Base-by-base conservation (phyloP, 2,797 vertebrate species). In the Mycteria americana region DNA sequence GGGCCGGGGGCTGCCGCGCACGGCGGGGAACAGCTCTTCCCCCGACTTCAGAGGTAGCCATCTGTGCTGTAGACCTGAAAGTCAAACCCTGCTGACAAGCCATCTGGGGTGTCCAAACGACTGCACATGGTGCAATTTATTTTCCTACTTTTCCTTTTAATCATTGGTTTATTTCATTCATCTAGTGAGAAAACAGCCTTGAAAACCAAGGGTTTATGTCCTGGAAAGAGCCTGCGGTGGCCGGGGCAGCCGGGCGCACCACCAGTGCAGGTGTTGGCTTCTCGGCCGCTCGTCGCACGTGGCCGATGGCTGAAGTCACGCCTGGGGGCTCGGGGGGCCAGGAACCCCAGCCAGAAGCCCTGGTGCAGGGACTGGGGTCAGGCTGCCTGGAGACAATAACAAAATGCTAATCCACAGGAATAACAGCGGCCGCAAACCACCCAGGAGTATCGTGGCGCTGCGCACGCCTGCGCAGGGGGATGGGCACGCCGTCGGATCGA, bases 131-230 rank as follows among this genome's bases (percentile, higher is more conserved):
- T 87, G 83, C 92, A 90, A 94, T 97, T 95, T 94, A 96, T 97
- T 96, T 97, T 95, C 93, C 88, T 95, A 72, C 90, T 85, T 97
- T 95, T 95, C 80, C 93, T 92, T 95, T 95, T 96, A 97, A 97
- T 97, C 92, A 92, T 22, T 85, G 90, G 88, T 93, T 92, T 97
- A 93, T 92, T 95, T 96, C 92, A 89, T 95, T 95, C 81, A 73
- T 93, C 86, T 79, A 60, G 78, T 89, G 88, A 93, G 85, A 93
- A 95, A 91, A 93, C 60, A 94, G 83, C 60, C 85, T 73, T 76
- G 64, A 79, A 96, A 96, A 94, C 7, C 74, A 84, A 91, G 41
- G 22, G 57, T 89, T 94, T 90, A 63, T 9, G 3, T 82, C 78
- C 81, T 92, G 86, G 86, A 93, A 96, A 68, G 83, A 62, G 37